Evolutionary conservation across 1,140 invertebrate species (phyloP), one percentile per base, ranked within the genome.

Genomic region (Ooceraea biroi): DNA sequence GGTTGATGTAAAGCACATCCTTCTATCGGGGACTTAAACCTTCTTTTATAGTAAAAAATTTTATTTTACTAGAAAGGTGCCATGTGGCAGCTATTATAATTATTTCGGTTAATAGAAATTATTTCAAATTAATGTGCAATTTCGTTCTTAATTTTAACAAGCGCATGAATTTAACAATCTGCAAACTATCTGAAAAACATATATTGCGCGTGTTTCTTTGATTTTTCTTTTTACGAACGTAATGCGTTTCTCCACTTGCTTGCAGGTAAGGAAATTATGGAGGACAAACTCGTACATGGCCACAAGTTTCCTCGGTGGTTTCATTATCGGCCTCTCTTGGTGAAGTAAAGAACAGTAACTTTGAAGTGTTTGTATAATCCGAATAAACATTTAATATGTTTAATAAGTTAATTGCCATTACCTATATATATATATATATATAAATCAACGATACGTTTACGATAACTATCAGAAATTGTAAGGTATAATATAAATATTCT

Each of bases 241-340:
- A 72, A 57, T 83, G 30, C 7, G 2, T 71, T 50, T 22, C 30
- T 52, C 17, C 7, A 27, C n/a, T 74, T 89, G 71, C 93, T 95
- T 97, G 84, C 95, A 97, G 97, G 96, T 97, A 92, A 95, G 96
- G 91, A 94, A 94, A 93, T 97, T 97, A 96, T 96, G 96, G 92
- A 95, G 95, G 95, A 95, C 96, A 91, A 98, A 98, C 95, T 95
- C 96, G 84, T 96, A 96, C 94, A 95, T 97, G 92, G 96, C 97
- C 82, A 96, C 96, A 92, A 97, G 97, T 93, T 98, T 98, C 95
- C 95, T 96, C 93, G 97, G 97, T 93, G 98, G 98, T 93, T 97
- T 98, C 94, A 95, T 98, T 89, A 96, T 98, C 93, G 97, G 97
- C 88, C 94, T 97, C 92, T 96, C 97, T 69, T 96, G 96, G 72